Evolutionary conservation across 2,888 invertebrate genomes (phyloP).

Genomic region (Chrysomela aeneicollis): DNA sequence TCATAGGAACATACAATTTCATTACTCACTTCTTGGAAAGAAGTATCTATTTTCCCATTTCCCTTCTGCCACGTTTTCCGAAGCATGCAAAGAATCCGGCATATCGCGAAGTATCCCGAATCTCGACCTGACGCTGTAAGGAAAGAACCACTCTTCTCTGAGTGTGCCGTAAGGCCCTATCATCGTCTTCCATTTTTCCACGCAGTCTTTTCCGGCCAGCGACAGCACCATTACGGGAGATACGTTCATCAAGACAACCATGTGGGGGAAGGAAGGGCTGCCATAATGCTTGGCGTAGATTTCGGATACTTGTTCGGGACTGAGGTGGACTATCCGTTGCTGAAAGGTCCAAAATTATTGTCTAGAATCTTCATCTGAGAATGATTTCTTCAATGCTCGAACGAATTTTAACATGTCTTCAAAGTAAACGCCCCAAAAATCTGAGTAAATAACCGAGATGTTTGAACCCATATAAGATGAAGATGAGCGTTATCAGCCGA

Average conservation of each 20-base stretch:
- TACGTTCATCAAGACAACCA: constrained; percentile 82
- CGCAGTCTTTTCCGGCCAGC: constrained; percentile 73
- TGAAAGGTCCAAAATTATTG: constrained; percentile 51
- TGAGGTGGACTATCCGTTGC: constrained; percentile 74
- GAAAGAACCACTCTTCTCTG: constrained; percentile 75
- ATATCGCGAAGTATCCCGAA: constrained; percentile 73
- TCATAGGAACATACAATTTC: too few relatives aligned
- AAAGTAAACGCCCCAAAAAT: too few relatives aligned
- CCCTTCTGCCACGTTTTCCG: constrained; percentile 71
- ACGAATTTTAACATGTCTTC: too few relatives aligned
- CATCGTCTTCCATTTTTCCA: constrained; percentile 75
- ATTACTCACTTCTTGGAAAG: constrained; percentile 79
- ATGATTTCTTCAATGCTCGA: too few relatives aligned
- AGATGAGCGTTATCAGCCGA: too few relatives aligned
- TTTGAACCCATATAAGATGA: too few relatives aligned
- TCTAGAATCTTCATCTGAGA: too few relatives aligned
- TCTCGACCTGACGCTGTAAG: constrained; percentile 73
- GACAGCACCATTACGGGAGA: constrained; percentile 77
- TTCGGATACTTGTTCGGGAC: constrained; percentile 86
- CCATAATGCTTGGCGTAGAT: constrained; percentile 82
- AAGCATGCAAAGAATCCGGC: constrained; percentile 83
- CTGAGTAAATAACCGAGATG: too few relatives aligned
- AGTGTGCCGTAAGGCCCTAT: constrained; percentile 76
- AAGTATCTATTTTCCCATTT: constrained; percentile 86
- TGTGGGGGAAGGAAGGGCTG: constrained; percentile 75